phyloP scores from a whole-genome alignment of 2,888 invertebrate species.

The Hermaeophaga mercurialis region DNA sequence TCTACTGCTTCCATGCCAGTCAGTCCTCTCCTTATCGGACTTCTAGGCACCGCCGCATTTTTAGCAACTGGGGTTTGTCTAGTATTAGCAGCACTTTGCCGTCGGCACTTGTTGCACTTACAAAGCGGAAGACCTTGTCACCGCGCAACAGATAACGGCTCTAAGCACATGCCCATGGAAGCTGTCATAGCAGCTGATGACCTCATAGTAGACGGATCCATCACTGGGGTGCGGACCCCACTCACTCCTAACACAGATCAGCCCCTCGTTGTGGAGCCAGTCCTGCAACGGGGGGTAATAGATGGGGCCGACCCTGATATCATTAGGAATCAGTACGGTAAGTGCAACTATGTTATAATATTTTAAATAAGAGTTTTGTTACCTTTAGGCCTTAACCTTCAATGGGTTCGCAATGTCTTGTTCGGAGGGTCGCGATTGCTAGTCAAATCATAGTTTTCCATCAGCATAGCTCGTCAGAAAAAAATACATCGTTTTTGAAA shows the following conservation, averaged over 20 bases:
- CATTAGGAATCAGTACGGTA: conserved; percentile 87
- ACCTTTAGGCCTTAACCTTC: too few species aligned
- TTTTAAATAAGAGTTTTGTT: too few species aligned
- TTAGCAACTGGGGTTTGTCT: conserved; percentile 78
- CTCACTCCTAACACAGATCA: conserved; percentile 51
- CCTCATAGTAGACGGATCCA: conserved; percentile 52
- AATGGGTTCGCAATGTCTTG: too few species aligned
- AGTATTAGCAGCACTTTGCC: conserved; percentile 74
- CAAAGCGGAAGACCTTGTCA: conserved; percentile 46
- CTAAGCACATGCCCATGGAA: conserved; percentile 57
- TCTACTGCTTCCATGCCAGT: conserved; percentile 67
- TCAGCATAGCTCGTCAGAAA: too few species aligned
- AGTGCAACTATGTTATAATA: too few species aligned
- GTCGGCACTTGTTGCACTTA: conserved; percentile 51
- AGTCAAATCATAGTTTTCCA: too few species aligned
- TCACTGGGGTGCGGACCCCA: conserved; percentile 54
- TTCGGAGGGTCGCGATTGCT: too few species aligned
- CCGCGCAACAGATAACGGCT: conserved; percentile 45
- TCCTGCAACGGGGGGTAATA: conserved; percentile 58
- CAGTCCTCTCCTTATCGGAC: conserved; percentile 76
- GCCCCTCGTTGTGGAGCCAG: conserved; percentile 45
- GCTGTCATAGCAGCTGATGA: conserved; percentile 56
- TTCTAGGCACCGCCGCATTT: conserved; percentile 77
- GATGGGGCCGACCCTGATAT: conserved; percentile 86
- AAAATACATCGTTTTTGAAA: too few species aligned